A percentile compares a stretch with the other conserved stretches of the same genome.
These are phyloP conservation scores for Vanessa tameamea DNA, from an alignment of 1,140 invertebrate species.

Conservation along the genomic window DNA sequence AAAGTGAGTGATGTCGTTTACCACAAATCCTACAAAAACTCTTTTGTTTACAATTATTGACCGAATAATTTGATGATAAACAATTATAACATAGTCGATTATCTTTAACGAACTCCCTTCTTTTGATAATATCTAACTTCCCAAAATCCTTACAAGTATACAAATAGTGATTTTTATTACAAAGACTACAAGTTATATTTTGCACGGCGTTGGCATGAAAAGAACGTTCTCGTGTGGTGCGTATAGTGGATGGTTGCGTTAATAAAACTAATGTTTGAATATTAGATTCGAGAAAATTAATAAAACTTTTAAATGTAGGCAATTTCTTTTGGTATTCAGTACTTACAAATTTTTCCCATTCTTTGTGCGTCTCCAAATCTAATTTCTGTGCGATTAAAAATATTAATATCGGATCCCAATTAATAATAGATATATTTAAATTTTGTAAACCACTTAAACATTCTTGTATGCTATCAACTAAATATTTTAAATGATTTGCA, in stretches of 20 bases:
- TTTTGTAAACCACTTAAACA: neutral
- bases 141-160: slow-evolving; percentile 24
- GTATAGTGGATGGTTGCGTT: slow-evolving; percentile 8
- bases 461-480: slow-evolving; percentile 1
- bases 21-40: slow-evolving; percentile 28
- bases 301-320: neutral
- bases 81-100: slow-evolving; percentile 30
- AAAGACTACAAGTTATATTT: slow-evolving; percentile 12
- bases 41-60: slow-evolving; percentile 27
- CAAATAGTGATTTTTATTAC: slow-evolving; percentile 26
- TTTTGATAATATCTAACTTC: slow-evolving; percentile 7
- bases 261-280: slow-evolving; percentile 5
- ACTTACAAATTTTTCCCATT: neutral
- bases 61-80: slow-evolving; percentile 19
- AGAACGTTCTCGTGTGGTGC: slow-evolving; percentile 25
- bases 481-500: neutral
- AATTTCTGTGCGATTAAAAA: neutral
- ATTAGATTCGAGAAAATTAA: neutral
- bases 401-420: slow-evolving; percentile 1
- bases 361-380: neutral
- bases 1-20: neutral
- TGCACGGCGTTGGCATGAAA: slow-evolving; percentile 19
- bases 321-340: neutral
- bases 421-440: neutral
- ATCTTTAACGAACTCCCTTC: slow-evolving; percentile 19